A percentile compares a stretch with the other conserved stretches of the same genome.
These are phyloP conservation scores for Fissipunctia ypsillon DNA, from an alignment of 2,888 invertebrate genomes.

Conservation along the genomic window DNA sequence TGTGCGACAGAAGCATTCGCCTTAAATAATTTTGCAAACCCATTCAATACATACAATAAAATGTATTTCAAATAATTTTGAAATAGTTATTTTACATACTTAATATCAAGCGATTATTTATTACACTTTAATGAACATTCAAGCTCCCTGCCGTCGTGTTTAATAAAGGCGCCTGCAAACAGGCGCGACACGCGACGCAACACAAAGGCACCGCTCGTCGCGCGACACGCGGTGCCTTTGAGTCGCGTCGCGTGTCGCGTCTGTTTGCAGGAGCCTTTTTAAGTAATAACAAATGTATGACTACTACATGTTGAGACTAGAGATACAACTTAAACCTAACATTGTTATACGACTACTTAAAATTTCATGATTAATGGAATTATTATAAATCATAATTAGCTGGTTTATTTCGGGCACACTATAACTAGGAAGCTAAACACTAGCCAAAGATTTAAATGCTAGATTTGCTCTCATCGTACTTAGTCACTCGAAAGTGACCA, in stretches of 20 bases:
- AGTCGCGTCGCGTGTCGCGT: no score
- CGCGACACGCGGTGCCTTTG: no score
- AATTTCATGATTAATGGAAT: constrained; percentile 73
- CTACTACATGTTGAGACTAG: constrained; percentile 87
- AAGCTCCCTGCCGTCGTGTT: constrained; percentile 50
- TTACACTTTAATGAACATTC: constrained; percentile 52
- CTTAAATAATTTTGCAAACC: constrained; percentile 74
- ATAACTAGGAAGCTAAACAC: constrained; percentile 58
- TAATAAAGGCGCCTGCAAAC: no score
- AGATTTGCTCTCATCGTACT: neutral
- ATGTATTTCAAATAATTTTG: constrained; percentile 63
- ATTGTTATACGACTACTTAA: constrained; percentile 67
- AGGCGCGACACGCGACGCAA: no score
- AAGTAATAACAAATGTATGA: constrained; percentile 82
- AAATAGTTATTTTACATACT: constrained; percentile 63
- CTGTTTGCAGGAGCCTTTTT: no score
- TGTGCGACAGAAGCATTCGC: constrained; percentile 85
- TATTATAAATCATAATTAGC: constrained; percentile 69
- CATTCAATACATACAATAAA: constrained; percentile 69
- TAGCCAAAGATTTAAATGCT: constrained; percentile 42
- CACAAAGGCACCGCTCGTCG: no score
- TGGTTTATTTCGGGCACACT: constrained; percentile 73
- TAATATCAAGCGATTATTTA: constrained; percentile 62
- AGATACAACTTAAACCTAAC: constrained; percentile 82
- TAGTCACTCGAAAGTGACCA: neutral